Conservation (phyloP, 2,888 invertebrate genomes). For the Allolobophora icterica region DNA sequence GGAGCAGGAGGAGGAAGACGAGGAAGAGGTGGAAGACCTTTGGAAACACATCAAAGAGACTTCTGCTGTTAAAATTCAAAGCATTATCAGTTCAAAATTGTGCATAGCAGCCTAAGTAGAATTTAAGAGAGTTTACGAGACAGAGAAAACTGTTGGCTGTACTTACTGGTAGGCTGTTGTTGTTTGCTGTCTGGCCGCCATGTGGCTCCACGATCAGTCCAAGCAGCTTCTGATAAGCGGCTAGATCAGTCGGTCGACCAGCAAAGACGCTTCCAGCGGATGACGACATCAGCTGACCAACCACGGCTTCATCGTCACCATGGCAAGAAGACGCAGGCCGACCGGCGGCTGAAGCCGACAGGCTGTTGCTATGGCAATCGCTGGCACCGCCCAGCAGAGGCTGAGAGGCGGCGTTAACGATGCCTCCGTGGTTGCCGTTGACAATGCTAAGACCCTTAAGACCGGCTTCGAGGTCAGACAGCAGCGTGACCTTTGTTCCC, state of each 20-base stretch:
- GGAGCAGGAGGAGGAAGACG: too few species aligned
- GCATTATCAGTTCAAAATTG: too few species aligned
- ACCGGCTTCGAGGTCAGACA: conserved; percentile 46
- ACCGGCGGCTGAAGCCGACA: not conserved
- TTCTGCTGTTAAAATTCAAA: too few species aligned
- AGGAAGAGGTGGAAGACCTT: too few species aligned
- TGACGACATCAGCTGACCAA: not conserved
- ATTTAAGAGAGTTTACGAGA: too few species aligned
- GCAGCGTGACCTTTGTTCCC: conserved; percentile 44
- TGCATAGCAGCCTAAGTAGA: too few species aligned
- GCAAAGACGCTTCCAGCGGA: not conserved
- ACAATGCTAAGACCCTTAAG: conserved; percentile 13
- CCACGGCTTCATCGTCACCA: not conserved
- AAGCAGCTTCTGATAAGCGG: conserved; percentile 63
- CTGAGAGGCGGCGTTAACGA: not conserved
- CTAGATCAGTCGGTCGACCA: conserved; percentile 51
- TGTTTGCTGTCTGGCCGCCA: not conserved
- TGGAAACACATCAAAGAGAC: too few species aligned
- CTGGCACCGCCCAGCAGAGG: not conserved
- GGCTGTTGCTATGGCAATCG: conserved; percentile 6
- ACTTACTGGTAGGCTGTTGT: not conserved
- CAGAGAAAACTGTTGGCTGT: not conserved
- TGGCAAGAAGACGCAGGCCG: conserved; percentile 1
- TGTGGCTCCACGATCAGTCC: conserved; percentile 51
- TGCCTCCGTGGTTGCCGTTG: not conserved